Evolutionary conservation across 2,888 invertebrate species (phyloP).

Genomic region (Parnassius orleans): DNA sequence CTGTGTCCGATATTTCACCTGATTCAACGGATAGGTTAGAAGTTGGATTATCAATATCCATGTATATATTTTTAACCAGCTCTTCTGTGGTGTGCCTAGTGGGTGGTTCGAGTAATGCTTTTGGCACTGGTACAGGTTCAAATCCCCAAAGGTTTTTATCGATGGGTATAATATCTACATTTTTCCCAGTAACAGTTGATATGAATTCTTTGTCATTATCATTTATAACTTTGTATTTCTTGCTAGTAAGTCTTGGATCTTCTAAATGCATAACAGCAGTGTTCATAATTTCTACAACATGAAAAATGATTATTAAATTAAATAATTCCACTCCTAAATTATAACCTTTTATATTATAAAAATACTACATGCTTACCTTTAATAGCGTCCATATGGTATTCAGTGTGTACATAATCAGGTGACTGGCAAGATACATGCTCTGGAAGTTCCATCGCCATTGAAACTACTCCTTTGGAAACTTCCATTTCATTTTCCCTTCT

Average conservation of each 20-base stretch:
- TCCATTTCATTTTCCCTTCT: conserved; percentile 27
- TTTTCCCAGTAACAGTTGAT: conserved; percentile 42
- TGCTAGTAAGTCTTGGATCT: conserved; percentile 59
- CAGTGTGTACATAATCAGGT: conserved; percentile 50
- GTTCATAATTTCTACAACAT: conserved; percentile 57
- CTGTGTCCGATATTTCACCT: conserved; percentile 40
- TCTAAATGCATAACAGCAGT: conserved; percentile 48
- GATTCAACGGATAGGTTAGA: conserved; percentile 45
- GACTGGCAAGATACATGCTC: conserved; percentile 56
- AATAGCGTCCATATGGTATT: conserved; percentile 34
- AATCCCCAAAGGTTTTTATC: conserved; percentile 46
- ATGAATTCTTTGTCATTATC: conserved; percentile 44
- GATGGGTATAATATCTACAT: conserved; percentile 48
- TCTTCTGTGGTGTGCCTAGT: conserved; percentile 32
- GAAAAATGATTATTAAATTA: background rate
- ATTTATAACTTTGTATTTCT: conserved; percentile 48
- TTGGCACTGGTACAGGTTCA: conserved; percentile 43
- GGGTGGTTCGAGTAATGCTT: conserved; percentile 39
- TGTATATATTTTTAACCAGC: conserved; percentile 36
- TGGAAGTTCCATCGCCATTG: conserved; percentile 32
- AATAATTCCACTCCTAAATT: background rate
- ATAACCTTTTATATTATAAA: background rate
- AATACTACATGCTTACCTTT: conserved; percentile 46
- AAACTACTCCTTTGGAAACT: conserved; percentile 29
- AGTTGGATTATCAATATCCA: conserved; percentile 45